Conservation (phyloP, 2,797 vertebrate genomes). For the Sebastolobus alascanus region DNA sequence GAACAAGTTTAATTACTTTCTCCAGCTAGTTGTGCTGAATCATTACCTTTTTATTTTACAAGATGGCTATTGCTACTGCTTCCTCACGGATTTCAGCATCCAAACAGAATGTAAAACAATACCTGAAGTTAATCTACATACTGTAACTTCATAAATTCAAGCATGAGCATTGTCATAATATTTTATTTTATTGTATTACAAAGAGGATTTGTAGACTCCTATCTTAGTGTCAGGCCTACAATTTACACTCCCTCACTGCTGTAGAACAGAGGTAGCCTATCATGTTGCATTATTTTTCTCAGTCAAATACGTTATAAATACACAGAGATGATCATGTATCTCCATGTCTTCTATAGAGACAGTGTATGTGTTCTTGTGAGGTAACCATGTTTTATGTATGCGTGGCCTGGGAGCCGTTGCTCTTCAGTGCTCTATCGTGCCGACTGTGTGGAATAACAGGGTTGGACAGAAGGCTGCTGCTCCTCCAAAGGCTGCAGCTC, state of each 20-base stretch:
- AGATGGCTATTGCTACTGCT: background rate
- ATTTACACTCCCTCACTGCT: background rate
- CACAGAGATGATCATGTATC: conserved; percentile 9
- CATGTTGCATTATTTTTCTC: conserved; percentile 21
- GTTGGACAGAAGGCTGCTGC: conserved; percentile 63
- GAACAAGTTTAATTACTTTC: conserved; percentile 36
- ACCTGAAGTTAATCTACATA: background rate
- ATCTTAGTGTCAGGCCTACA: background rate
- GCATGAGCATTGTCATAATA: background rate
- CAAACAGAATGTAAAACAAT: conserved; percentile 16
- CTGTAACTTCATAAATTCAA: background rate
- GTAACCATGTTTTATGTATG: conserved; percentile 55
- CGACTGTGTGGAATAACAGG: conserved; percentile 52
- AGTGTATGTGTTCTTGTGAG: conserved; percentile 34
- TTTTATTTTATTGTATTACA: background rate
- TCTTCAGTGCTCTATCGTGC: conserved; percentile 39
- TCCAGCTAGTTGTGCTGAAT: conserved; percentile 22
- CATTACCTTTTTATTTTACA: conserved; percentile 17
- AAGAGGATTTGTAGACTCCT: too few relatives aligned
- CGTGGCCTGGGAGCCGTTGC: conserved; percentile 38
- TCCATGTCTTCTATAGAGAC: conserved; percentile 12
- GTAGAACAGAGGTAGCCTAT: background rate
- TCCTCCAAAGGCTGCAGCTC: conserved; percentile 57
- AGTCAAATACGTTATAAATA: background rate
- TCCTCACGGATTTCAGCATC: conserved; percentile 6